Evolutionary conservation across 2,888 invertebrate species (phyloP).

Genomic region (Pristionchus japonicus): DNA sequence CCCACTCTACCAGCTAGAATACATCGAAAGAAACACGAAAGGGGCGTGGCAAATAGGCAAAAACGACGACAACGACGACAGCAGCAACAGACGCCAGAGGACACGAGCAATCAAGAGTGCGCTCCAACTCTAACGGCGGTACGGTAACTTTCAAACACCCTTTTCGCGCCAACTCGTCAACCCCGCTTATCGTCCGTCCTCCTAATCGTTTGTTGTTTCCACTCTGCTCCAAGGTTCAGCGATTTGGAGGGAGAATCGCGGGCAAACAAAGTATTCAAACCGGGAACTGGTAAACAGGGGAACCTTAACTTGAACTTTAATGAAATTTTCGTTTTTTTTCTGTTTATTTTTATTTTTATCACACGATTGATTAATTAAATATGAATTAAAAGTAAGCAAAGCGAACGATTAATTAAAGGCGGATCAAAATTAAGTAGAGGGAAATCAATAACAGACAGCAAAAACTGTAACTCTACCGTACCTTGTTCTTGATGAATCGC

Average conservation of each 20-base stretch:
- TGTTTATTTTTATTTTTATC: too few species aligned
- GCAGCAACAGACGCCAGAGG: background rate
- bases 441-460: too few species aligned
- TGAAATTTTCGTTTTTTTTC: too few species aligned
- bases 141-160: background rate
- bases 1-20: background rate
- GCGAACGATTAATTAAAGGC: too few species aligned
- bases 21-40: slow-evolving; percentile 3
- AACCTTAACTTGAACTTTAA: background rate
- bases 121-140: background rate
- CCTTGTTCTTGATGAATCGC: background rate
- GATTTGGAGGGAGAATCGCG: background rate
- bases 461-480: background rate
- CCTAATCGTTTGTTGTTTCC: slow-evolving; percentile 31
- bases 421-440: too few species aligned
- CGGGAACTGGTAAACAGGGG: background rate
- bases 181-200: background rate
- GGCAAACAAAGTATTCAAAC: background rate
- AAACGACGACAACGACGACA: background rate
- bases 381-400: too few species aligned
- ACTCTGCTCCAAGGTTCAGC: background rate
- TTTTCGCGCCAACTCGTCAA: slow-evolving; percentile 36
- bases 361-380: too few species aligned
- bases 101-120: background rate
- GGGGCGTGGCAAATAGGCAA: background rate